Evolutionary conservation across 2,113 vertebrate species (phyloP).

Genomic region (Ifrita kowaldi): DNA sequence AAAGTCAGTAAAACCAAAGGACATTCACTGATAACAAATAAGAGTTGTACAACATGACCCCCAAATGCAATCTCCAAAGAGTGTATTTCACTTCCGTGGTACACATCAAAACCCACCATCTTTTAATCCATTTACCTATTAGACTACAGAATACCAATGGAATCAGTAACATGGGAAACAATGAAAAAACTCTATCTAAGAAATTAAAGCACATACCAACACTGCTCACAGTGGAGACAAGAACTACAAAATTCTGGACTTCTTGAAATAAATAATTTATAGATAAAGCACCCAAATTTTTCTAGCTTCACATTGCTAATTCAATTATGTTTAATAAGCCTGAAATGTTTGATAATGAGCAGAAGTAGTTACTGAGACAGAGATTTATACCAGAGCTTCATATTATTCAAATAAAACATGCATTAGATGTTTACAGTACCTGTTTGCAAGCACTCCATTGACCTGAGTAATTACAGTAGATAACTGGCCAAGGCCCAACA

Average conservation of each 20-base stretch:
- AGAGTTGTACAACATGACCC: not conserved
- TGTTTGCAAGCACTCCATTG: conserved; percentile 92
- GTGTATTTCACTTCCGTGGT: not conserved
- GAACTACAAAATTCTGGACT: not conserved
- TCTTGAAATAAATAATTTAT: not conserved
- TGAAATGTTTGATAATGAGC: not conserved
- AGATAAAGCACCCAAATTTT: not conserved
- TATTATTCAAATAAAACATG: not conserved
- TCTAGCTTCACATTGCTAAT: not conserved
- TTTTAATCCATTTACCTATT: not conserved
- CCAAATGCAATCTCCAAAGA: not conserved
- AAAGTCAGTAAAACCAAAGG: not conserved
- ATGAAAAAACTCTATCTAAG: not conserved
- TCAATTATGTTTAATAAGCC: not conserved
- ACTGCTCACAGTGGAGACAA: not conserved
- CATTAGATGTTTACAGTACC: conserved; percentile 68
- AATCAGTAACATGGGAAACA: not conserved
- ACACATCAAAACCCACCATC: not conserved
- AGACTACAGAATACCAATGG: not conserved
- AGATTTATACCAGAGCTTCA: not conserved
- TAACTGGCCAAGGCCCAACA: conserved; percentile 94
- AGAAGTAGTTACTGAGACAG: not conserved
- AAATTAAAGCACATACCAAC: not conserved
- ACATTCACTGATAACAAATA: not conserved
- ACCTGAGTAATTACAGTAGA: conserved; percentile 96